phyloP scores from a whole-genome alignment of 2,797 vertebrate species.

The Tadarida brasiliensis region DNA sequence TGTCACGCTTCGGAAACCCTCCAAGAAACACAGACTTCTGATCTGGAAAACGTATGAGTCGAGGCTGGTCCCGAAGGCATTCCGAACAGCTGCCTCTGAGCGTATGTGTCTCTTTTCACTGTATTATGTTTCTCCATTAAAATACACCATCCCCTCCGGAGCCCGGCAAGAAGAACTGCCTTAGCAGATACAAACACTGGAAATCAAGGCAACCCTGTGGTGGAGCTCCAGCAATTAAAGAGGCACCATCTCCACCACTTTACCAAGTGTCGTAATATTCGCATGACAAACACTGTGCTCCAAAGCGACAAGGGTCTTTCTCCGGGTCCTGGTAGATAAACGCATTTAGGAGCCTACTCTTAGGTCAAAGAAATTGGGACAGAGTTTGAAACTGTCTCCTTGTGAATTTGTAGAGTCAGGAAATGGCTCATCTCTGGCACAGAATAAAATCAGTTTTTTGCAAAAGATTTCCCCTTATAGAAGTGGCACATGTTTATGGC shows the following conservation, averaged over 20 bases:
- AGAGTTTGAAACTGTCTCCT: constrained; percentile 71
- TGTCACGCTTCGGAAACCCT: neutral
- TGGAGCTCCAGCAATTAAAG: constrained; percentile 57
- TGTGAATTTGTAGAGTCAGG: constrained; percentile 67
- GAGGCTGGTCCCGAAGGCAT: neutral
- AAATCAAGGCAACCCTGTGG: constrained; percentile 64
- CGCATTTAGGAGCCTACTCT: constrained; percentile 65
- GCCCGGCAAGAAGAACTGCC: constrained; percentile 55
- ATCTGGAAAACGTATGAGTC: neutral
- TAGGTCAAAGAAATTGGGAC: constrained; percentile 76
- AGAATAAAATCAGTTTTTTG: neutral
- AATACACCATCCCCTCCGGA: constrained; percentile 74
- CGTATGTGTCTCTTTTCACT: neutral
- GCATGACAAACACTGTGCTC: constrained; percentile 71
- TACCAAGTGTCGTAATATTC: neutral
- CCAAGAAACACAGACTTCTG: neutral
- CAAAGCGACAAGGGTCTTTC: constrained; percentile 62
- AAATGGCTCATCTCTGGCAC: constrained; percentile 29
- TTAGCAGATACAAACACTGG: constrained; percentile 73
- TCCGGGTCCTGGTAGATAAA: constrained; percentile 66
- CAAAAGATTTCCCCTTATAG: neutral
- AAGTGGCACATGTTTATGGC: neutral
- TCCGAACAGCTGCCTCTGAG: neutral
- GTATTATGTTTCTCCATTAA: constrained; percentile 73
- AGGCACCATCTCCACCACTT: constrained; percentile 15